Evolutionary conservation across 2,888 invertebrate genomes (phyloP).

Genomic region (Agelastica alni): DNA sequence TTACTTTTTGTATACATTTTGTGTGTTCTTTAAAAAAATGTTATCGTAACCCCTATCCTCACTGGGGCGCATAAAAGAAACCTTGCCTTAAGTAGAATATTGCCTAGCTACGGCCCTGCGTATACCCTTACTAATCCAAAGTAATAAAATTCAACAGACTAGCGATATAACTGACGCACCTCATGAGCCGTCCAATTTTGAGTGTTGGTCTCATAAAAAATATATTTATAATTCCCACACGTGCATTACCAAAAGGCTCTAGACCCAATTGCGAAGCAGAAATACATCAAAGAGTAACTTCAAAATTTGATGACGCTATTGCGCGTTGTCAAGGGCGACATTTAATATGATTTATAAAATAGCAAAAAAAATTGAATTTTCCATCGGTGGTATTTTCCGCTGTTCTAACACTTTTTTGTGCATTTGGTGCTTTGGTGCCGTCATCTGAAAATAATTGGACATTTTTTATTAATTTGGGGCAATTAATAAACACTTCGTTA

Average conservation of each 20-base stretch:
- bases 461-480: not conserved
- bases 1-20: too few species aligned
- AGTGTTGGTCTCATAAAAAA: not conserved
- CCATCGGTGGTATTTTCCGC: not conserved
- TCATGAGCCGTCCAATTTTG: too few species aligned
- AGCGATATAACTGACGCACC: too few species aligned
- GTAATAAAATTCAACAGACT: too few species aligned
- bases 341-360: not conserved
- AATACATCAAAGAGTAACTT: not conserved
- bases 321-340: not conserved
- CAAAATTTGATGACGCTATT: not conserved
- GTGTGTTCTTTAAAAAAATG: too few species aligned
- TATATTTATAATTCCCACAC: not conserved
- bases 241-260: not conserved
- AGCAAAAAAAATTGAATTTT: not conserved
- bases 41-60: too few species aligned
- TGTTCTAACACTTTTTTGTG: not conserved
- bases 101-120: too few species aligned
- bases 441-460: not conserved
- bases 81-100: too few species aligned
- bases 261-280: not conserved
- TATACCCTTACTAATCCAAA: too few species aligned
- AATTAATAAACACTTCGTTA: not conserved
- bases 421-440: not conserved
- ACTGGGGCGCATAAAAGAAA: too few species aligned